These are phyloP conservation scores for Pterois miles DNA, from an alignment of 2,797 vertebrate genomes.

Conservation along the genomic window DNA sequence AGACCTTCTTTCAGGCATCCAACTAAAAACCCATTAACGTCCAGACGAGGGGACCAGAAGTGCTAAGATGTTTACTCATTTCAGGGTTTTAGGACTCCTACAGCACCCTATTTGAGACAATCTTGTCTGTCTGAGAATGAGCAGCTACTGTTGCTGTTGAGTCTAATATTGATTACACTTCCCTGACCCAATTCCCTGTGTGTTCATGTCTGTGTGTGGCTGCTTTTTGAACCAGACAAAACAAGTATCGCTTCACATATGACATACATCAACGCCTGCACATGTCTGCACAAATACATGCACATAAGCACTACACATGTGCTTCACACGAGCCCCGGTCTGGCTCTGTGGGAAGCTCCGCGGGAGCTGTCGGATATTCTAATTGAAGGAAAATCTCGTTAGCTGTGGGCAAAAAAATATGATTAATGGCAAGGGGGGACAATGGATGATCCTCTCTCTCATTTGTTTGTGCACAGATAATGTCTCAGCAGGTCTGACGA, in stretches of 20 bases:
- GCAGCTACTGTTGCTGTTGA: conserved; percentile 17
- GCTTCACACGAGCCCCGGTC: conserved; percentile 23
- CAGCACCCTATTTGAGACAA: conserved; percentile 1
- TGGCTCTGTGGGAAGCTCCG: conserved; percentile 46
- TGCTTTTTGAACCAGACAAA: conserved; percentile 18
- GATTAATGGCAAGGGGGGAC: conserved; percentile 50
- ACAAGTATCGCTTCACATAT: not conserved
- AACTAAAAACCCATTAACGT: too few relatives aligned
- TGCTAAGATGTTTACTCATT: too few relatives aligned
- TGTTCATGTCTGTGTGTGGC: not conserved
- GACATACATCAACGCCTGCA: not conserved
- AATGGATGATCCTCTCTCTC: conserved; percentile 46
- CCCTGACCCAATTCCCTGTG: conserved; percentile 26
- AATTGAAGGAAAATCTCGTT: conserved; percentile 68
- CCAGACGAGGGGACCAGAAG: too few relatives aligned
- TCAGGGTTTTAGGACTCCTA: too few relatives aligned
- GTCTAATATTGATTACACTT: conserved; percentile 47
- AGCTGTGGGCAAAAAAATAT: conserved; percentile 56
- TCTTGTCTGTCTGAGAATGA: not conserved
- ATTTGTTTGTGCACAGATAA: conserved; percentile 38
- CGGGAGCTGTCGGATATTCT: conserved; percentile 50
- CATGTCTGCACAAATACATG: not conserved
- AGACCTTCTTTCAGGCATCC: too few relatives aligned
- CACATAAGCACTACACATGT: not conserved
- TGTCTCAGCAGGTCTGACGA: conserved; percentile 38